phyloP scores from a whole-genome alignment of 2,888 invertebrate genomes.

The Hoplodrina blanda region DNA sequence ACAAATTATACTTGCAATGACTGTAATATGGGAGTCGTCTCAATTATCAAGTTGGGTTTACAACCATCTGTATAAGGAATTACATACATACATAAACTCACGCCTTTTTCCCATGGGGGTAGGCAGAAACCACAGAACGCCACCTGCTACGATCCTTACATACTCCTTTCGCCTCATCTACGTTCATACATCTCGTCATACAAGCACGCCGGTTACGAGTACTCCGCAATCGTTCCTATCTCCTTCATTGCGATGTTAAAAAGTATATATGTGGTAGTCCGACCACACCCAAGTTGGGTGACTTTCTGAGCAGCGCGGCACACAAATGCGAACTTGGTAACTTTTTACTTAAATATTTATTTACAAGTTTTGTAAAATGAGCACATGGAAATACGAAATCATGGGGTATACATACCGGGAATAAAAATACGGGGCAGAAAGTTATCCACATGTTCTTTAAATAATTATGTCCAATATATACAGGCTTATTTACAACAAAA shows the following conservation, averaged over 20 bases:
- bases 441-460: too few relatives aligned
- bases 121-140: too few relatives aligned
- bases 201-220: too few relatives aligned
- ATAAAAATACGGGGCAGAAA: too few relatives aligned
- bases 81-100: too few relatives aligned
- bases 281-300: slow-evolving; percentile 51
- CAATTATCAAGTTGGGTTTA: slow-evolving; percentile 57
- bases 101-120: too few relatives aligned
- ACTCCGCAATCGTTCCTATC: slow-evolving; percentile 62
- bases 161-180: too few relatives aligned
- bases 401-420: not conserved
- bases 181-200: too few relatives aligned
- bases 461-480: too few relatives aligned
- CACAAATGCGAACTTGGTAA: slow-evolving; percentile 44
- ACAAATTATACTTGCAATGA: slow-evolving; percentile 49
- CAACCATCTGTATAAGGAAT: slow-evolving; percentile 55
- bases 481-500: too few relatives aligned
- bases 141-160: too few relatives aligned
- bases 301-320: slow-evolving; percentile 54
- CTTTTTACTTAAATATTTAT: slow-evolving; percentile 36
- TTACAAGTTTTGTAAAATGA: not conserved
- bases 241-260: slow-evolving; percentile 56
- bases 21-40: slow-evolving; percentile 53
- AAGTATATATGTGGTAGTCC: slow-evolving; percentile 51
- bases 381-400: not conserved